These are phyloP conservation scores for Coregonus ussuriensis DNA, from an alignment of 2,797 vertebrate genomes.

Conservation along the genomic window DNA sequence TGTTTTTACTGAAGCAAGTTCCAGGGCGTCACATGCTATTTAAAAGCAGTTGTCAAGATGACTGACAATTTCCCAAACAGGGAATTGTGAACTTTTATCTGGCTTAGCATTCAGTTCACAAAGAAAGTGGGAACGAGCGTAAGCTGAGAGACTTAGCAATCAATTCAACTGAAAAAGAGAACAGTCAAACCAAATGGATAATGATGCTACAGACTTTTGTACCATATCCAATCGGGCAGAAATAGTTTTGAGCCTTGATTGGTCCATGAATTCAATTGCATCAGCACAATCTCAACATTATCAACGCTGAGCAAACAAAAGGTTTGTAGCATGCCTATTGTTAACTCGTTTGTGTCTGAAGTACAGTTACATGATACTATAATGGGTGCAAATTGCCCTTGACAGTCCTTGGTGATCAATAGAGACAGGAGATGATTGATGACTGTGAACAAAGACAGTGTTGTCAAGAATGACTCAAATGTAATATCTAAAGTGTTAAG, in stretches of 20 bases:
- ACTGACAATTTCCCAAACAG: conserved; percentile 15
- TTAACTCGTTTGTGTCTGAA: conserved; percentile 13
- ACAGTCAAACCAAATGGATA: conserved; percentile 53
- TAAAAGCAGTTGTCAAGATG: conserved; percentile 14
- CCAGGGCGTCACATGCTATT: background rate
- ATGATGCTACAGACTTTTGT: conserved; percentile 49
- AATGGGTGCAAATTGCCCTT: conserved; percentile 1
- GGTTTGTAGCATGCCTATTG: conserved; percentile 10
- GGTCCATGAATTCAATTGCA: conserved; percentile 52
- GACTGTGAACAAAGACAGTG: background rate
- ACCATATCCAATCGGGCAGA: conserved; percentile 54
- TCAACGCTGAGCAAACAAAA: conserved; percentile 46
- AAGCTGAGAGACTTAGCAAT: conserved; percentile 50
- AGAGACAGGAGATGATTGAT: background rate
- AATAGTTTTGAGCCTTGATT: conserved; percentile 49
- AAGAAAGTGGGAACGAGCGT: conserved; percentile 37
- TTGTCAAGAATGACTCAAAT: background rate
- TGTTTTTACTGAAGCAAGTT: background rate
- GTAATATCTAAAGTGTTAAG: too few relatives aligned
- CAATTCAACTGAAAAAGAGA: conserved; percentile 54
- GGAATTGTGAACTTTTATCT: conserved; percentile 19
- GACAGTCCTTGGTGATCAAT: conserved; percentile 3
- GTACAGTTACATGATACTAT: background rate
- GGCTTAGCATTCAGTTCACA: conserved; percentile 39
- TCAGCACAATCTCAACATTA: conserved; percentile 51